Percentiles rank a stretch among this genome's conserved stretches.
phyloP scores from a whole-genome alignment of 35 echinoderm and acorn worm genomes.

The Ophioderma brevispina region DNA sequence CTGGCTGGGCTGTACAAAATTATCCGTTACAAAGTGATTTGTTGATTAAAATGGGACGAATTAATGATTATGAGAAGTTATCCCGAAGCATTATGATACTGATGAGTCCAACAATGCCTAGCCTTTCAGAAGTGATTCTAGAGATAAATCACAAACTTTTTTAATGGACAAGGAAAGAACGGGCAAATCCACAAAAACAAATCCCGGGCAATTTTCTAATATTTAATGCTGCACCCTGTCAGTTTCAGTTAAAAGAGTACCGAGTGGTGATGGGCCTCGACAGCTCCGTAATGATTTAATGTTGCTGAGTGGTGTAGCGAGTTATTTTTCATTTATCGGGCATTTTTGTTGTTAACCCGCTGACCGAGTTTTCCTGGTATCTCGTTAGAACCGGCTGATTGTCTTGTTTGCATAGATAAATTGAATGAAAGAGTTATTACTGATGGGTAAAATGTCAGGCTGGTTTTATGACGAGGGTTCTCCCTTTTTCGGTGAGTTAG shows the following conservation, averaged over 20 bases:
- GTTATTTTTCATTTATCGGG: slow-evolving; percentile 14
- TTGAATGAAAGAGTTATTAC: slow-evolving; percentile 11
- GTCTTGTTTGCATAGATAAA: slow-evolving; percentile 7
- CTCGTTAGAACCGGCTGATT: slow-evolving; percentile 5
- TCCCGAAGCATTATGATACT: too few species aligned
- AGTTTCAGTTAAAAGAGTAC: not conserved
- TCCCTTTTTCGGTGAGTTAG: not conserved
- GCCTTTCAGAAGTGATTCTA: not conserved
- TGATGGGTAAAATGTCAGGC: not conserved
- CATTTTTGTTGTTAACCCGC: slow-evolving; percentile 9
- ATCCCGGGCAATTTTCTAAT: not conserved
- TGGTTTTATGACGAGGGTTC: not conserved
- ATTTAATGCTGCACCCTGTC: not conserved
- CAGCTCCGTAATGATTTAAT: slow-evolving; percentile 7
- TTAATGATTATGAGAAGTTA: too few species aligned
- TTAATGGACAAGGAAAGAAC: not conserved
- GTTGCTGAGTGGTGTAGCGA: slow-evolving; percentile 3
- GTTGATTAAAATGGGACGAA: too few species aligned
- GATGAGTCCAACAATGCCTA: too few species aligned
- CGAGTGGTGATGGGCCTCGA: not conserved
- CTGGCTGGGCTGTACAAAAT: not conserved
- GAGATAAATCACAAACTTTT: not conserved
- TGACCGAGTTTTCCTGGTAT: slow-evolving; percentile 9
- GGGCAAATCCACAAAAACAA: not conserved
- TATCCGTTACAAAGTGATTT: too few species aligned